These are phyloP conservation scores for Drosophila subsilvestris DNA, from an alignment of 2,888 invertebrate genomes.

Conservation along the genomic window DNA sequence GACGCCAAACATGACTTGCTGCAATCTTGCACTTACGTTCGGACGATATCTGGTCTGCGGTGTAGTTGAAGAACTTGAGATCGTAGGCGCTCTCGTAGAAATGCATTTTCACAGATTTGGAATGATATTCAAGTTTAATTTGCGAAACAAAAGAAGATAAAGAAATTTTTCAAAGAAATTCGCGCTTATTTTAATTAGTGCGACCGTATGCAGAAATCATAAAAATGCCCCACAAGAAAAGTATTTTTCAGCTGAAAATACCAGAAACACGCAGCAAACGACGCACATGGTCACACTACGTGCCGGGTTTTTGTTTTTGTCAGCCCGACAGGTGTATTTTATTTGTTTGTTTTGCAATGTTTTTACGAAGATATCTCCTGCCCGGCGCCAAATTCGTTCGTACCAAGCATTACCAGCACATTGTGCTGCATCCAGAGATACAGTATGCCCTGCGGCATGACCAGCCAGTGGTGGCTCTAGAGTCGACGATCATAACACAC, in stretches of 20 bases:
- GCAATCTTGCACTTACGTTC: conserved; percentile 47
- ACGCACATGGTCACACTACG: background rate
- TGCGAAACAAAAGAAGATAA: background rate
- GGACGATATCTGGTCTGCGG: conserved; percentile 51
- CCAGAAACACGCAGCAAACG: background rate
- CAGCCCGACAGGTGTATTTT: conserved; percentile 9
- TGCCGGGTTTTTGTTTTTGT: background rate
- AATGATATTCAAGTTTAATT: too few species aligned
- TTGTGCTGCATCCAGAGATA: conserved; percentile 87
- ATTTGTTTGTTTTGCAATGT: conserved; percentile 42
- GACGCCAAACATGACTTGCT: background rate
- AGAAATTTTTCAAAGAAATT: background rate
- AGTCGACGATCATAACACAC: conserved; percentile 99
- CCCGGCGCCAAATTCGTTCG: conserved; percentile 16
- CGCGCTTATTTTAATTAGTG: conserved; percentile 2
- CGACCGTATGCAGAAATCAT: background rate
- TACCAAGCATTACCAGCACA: conserved; percentile 40
- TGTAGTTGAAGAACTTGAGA: conserved; percentile 60
- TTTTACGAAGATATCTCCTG: conserved; percentile 22
- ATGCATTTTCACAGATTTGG: conserved; percentile 46
- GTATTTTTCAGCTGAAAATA: background rate
- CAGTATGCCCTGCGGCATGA: conserved; percentile 86
- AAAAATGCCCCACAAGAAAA: background rate
- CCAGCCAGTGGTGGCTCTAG: conserved; percentile 95
- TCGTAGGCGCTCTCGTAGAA: conserved; percentile 48